Evolutionary conservation across 2,113 vertebrate genomes (phyloP), one percentile per base, ranked within the genome.

Genomic region (Psettodes erumei): DNA sequence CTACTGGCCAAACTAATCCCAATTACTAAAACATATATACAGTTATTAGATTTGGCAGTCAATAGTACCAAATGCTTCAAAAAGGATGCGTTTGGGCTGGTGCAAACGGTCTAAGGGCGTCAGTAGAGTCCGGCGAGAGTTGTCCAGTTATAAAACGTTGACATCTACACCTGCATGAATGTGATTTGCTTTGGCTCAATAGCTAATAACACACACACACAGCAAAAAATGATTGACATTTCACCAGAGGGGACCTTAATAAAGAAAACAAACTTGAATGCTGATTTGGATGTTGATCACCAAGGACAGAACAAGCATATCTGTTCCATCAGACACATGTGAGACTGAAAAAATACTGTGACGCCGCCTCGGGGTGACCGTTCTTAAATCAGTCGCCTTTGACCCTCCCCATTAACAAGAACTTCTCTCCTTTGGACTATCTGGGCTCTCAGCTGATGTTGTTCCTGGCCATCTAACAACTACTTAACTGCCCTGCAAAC

Each of bases 181-280:
- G 60, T n/a, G 60, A 54, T 33, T 33, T 32, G 42, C 33, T 62
- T 47, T 64, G 0, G 63, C 1, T n/a, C 4, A 38, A 66, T 35
- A 37, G 62, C 37, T 66, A 71, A 61, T 68, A 13, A 80, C 77
- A 27, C 33, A 68, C 30, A 10, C 37, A 19, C 43, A 63, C 18
- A 16, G 23, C 21, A 30, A 59, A 63, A 27, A 21, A 27, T 66
- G 70, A 54, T 79, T 32, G 40, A 65, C n/a, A n/a, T n/a, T n/a
- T n/a, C n/a, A n/a, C n/a, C n/a, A n/a, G n/a, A n/a, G n/a, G n/a
- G n/a, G n/a, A n/a, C n/a, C n/a, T n/a, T n/a, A n/a, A n/a, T 12
- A 5, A 25, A 5, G 21, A 50, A 50, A 25, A 13, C 4, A 50
- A 23, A 25, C 23, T 50, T 50, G 23, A 50, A 15, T n/a, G n/a